Percentiles rank a stretch among this genome's conserved stretches.
Evolutionary conservation across 1,140 invertebrate genomes (phyloP).

Genomic region (Trissolcus basalis): DNA sequence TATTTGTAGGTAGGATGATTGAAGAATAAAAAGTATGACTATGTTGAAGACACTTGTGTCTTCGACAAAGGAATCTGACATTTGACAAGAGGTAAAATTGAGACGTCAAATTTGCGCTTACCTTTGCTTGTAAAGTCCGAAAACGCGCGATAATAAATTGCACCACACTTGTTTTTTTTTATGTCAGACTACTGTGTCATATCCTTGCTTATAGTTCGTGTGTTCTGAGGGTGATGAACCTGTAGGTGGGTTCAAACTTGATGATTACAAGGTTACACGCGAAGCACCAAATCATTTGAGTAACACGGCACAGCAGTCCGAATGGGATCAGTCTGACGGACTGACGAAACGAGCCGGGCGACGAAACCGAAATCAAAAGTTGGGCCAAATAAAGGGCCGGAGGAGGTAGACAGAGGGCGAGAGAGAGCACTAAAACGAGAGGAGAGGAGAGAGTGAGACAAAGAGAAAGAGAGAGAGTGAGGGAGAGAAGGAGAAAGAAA

Average conservation of each 20-base stretch:
- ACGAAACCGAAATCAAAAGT: conserved; percentile 39
- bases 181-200: conserved; percentile 32
- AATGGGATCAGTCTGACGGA: conserved; percentile 29
- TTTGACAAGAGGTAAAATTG: no score
- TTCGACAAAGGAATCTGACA: no score
- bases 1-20: no score
- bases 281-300: conserved; percentile 40
- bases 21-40: no score
- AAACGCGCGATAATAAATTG: conserved; percentile 4
- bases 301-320: conserved; percentile 25
- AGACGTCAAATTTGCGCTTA: no score
- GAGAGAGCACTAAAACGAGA: neutral
- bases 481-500: conserved; percentile 11
- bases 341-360: conserved; percentile 15
- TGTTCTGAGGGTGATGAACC: conserved; percentile 42
- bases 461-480: conserved; percentile 6
- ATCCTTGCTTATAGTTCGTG: conserved; percentile 17
- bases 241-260: conserved; percentile 40
- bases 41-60: no score
- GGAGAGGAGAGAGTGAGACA: neutral
- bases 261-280: conserved; percentile 30
- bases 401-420: conserved; percentile 8
- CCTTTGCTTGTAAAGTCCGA: conserved; percentile 16
- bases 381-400: conserved; percentile 9
- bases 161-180: conserved; percentile 13